These are phyloP conservation scores for Ciconia nigra DNA, from an alignment of 2,797 vertebrate genomes.

Conservation along the genomic window DNA sequence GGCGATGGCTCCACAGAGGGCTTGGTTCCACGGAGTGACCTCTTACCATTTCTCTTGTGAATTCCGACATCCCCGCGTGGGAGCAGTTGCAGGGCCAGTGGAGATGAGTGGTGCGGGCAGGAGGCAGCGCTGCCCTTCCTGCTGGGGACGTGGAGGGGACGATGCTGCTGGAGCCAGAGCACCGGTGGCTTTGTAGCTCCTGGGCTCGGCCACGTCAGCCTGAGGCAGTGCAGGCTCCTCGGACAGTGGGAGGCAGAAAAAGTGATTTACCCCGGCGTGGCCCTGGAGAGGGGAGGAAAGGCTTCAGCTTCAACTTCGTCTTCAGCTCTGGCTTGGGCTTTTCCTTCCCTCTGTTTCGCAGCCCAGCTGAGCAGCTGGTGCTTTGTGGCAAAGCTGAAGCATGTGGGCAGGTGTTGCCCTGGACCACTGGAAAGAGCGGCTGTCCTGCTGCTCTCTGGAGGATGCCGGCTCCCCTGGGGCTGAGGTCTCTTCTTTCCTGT, in stretches of 20 bases:
- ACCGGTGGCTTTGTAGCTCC: neutral
- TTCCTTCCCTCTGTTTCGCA: neutral
- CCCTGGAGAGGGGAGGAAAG: too few relatives aligned
- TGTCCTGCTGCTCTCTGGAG: neutral
- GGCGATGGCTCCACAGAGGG: neutral
- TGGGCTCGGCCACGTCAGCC: neutral
- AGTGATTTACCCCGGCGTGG: rapidly evolving
- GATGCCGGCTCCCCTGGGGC: too few relatives aligned
- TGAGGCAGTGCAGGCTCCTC: neutral
- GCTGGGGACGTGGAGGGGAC: too few relatives aligned
- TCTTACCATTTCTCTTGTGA: neutral
- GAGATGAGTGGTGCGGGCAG: rapidly evolving
- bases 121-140: neutral
- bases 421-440: too few relatives aligned
- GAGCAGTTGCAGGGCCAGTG: rapidly evolving
- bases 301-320: neutral
- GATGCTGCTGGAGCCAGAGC: neutral
- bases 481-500: neutral
- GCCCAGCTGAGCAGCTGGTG: neutral
- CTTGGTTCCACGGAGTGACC: neutral
- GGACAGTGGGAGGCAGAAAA: rapidly evolving
- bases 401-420: neutral
- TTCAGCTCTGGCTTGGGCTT: neutral
- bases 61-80: neutral
- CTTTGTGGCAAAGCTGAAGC: neutral